Evolutionary conservation across 2,888 invertebrate genomes (phyloP), one percentile per base, ranked within the genome.

Genomic region (Apotomis capreana): DNA sequence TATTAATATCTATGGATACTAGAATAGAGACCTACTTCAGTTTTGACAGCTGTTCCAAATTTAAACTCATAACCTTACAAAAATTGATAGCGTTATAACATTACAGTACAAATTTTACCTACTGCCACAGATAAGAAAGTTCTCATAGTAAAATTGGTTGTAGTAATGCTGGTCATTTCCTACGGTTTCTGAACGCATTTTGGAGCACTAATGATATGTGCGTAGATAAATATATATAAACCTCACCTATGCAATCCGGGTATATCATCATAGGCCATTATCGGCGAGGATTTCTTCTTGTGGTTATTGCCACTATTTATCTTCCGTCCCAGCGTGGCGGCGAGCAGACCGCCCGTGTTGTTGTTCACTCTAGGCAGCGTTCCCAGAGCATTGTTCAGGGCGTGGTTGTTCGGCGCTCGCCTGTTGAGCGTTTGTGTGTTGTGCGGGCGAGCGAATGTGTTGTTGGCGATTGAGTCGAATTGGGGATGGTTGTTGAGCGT

Each of bases 221-320:
- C n/a, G n/a, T n/a, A n/a, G 8, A 46, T 46, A 10, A 49, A 49
- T 49, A 9, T 0, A 10, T 8, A 10, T 49, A 49, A 44, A 49
- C 13, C 80, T 75, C 70, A 92, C 92, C 92, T 89, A 74, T 92
- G 91, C 76, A 92, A 80, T 67, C 95, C 95, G 5, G 95, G 95
- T 78, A 95, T 93, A 77, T 95, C 95, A 82, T 94, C 94, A 79
- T 94, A 94, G 74, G 94, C 94, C 94, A 94, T 94, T 10, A 94
- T 93, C 26, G 94, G 93, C n/a, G 90, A 83, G 1, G 84, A 69
- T 87, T 92, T 92, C 80, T 94, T 94, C 83, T 93, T 92, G 80
- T 93, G 90, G 70, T 91, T 91, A 78, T 93, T 94, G 10, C 94
- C 87, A 10, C 92, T 94, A 76, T 94, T 94, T 3, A 93, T 90